Evolutionary conservation across 2,888 invertebrate species (phyloP).

Genomic region (Nephrotoma appendiculata): DNA sequence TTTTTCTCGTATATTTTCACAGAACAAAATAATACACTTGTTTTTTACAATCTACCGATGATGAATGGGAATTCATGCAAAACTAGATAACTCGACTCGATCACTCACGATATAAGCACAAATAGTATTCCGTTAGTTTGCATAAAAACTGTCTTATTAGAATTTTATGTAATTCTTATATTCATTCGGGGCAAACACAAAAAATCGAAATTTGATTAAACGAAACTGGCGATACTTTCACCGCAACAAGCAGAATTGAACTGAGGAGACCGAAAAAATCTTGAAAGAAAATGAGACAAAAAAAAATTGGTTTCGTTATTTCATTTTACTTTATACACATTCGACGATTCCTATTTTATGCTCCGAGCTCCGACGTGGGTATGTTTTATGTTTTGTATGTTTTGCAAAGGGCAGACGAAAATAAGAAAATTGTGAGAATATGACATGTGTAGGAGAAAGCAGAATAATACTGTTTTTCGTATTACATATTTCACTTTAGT

Average conservation of each 20-base stretch:
- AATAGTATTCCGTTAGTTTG: neutral
- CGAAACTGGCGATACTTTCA: neutral
- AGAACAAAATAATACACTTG: neutral
- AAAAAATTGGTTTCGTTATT: neutral
- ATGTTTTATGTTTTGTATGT: too few relatives aligned
- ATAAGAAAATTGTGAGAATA: neutral
- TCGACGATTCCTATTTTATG: neutral
- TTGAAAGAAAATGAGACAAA: neutral
- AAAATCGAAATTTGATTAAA: neutral
- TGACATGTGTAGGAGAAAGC: neutral
- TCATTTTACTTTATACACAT: neutral
- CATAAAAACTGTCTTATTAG: neutral
- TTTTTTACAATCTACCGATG: neutral
- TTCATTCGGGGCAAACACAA: neutral
- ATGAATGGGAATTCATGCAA: neutral
- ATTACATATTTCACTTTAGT: neutral
- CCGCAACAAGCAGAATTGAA: neutral
- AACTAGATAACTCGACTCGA: neutral
- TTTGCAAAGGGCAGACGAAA: neutral
- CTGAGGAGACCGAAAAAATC: neutral
- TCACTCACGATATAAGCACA: neutral
- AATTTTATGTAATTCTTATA: neutral
- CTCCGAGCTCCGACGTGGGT: neutral
- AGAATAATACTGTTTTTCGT: neutral
- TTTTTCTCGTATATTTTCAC: neutral